Conservation (phyloP, 30 jellyfish, hydroid and myxozoan species). For the Hydractinia echinata region DNA sequence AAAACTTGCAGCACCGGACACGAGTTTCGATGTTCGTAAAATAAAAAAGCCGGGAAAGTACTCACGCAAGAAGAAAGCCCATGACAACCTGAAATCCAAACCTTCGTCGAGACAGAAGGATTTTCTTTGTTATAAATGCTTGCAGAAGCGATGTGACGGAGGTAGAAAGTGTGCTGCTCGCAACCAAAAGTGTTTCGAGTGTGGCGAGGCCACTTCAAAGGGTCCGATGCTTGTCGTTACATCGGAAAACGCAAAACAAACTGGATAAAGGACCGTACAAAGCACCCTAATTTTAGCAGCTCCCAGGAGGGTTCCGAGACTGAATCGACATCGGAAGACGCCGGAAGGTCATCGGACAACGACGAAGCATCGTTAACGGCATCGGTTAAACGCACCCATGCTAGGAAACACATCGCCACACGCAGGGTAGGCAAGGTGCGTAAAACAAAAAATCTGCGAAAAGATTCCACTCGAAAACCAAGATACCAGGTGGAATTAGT, state of each 20-base stretch:
- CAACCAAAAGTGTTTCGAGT: constrained; percentile 14
- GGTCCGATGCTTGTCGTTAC: too few species aligned
- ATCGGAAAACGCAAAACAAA: too few species aligned
- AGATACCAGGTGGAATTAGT: constrained; percentile 36
- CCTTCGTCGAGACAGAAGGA: not conserved
- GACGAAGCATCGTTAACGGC: too few species aligned
- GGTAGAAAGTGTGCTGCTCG: not conserved
- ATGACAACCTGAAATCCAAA: not conserved
- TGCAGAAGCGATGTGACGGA: not conserved
- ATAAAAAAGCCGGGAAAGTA: constrained; percentile 19
- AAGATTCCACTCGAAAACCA: constrained; percentile 30
- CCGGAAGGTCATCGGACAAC: too few species aligned
- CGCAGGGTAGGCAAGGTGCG: constrained; percentile 34
- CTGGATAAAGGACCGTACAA: not conserved
- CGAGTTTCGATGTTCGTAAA: not conserved
- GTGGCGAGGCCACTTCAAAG: constrained; percentile 4
- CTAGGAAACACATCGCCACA: constrained; percentile 7
- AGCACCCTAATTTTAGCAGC: too few species aligned
- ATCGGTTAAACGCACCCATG: too few species aligned
- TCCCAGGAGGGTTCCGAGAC: too few species aligned
- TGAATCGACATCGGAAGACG: too few species aligned
- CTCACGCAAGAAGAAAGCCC: constrained; percentile 13
- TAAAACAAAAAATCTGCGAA: constrained; percentile 13
- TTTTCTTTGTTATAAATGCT: not conserved
- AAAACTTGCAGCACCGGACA: not conserved